Evolutionary conservation across 2,797 vertebrate genomes (phyloP).

Genomic region (Gymnopithys bicolor): DNA sequence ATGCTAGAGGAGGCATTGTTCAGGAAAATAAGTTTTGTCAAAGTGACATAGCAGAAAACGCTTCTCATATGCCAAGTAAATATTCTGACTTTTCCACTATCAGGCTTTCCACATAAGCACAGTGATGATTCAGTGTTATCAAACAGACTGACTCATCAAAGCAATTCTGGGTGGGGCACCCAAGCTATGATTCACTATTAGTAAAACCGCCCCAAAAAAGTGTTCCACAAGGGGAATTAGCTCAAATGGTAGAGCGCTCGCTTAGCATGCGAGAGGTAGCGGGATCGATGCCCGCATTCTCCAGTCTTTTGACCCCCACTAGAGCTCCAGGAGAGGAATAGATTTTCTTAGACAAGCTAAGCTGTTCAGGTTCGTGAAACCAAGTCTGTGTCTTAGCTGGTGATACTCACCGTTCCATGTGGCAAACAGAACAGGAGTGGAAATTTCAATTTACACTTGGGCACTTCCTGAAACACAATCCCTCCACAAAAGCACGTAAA

Average conservation of each 20-base stretch:
- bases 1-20: not conserved
- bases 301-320: not conserved
- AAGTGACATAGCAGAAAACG: not conserved
- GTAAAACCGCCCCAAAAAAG: accelerated
- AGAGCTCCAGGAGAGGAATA: accelerated
- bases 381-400: accelerated
- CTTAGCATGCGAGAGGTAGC: conserved; percentile 75
- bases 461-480: accelerated
- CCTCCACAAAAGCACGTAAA: accelerated
- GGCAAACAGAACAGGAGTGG: accelerated
- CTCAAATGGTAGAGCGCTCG: conserved; percentile 71
- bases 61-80: accelerated
- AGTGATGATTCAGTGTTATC: accelerated
- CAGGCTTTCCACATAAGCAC: accelerated
- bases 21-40: not conserved
- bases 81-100: too few relatives aligned
- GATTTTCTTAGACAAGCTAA: not conserved
- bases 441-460: accelerated
- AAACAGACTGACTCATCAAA: accelerated
- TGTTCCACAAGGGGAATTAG: conserved; percentile 7
- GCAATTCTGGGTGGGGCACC: accelerated
- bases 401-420: accelerated
- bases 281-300: conserved; percentile 64
- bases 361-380: accelerated
- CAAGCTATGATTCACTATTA: accelerated